Conservation (phyloP, 2,113 vertebrate genomes). For the Montifringilla adamsi region DNA sequence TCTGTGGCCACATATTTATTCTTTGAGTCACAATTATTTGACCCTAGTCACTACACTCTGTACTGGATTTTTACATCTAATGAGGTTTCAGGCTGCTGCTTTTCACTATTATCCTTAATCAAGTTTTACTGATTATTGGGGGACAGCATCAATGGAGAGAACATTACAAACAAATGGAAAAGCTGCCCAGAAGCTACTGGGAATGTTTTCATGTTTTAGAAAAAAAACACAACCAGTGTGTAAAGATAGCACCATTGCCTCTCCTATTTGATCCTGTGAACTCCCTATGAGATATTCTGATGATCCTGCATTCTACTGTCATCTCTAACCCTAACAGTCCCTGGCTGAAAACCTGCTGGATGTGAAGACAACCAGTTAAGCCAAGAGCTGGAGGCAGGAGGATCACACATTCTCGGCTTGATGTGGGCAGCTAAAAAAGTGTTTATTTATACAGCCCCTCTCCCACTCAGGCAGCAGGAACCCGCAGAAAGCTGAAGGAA, state of each 20-base stretch:
- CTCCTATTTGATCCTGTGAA: background rate
- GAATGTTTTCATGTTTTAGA: background rate
- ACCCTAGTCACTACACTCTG: background rate
- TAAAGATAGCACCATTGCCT: background rate
- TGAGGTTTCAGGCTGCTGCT: constrained; percentile 29
- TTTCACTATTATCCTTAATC: constrained; percentile 31
- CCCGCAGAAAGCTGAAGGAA: background rate
- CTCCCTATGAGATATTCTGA: background rate
- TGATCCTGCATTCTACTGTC: rapidly evolving
- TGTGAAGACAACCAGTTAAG: background rate
- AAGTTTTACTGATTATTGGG: constrained; percentile 26
- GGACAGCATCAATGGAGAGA: background rate
- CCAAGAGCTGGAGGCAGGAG: background rate
- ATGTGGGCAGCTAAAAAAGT: rapidly evolving
- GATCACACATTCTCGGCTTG: background rate
- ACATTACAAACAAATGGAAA: constrained; percentile 19
- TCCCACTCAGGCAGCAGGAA: background rate
- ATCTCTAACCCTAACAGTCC: background rate
- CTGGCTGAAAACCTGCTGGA: background rate
- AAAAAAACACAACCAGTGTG: background rate
- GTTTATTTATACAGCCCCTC: background rate
- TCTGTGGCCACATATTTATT: background rate
- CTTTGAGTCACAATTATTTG: background rate
- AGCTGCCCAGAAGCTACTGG: constrained; percentile 15
- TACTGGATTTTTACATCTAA: constrained; percentile 23